These are phyloP conservation scores for Chelmon rostratus DNA, from an alignment of 2,797 vertebrate genomes.

Conservation along the genomic window DNA sequence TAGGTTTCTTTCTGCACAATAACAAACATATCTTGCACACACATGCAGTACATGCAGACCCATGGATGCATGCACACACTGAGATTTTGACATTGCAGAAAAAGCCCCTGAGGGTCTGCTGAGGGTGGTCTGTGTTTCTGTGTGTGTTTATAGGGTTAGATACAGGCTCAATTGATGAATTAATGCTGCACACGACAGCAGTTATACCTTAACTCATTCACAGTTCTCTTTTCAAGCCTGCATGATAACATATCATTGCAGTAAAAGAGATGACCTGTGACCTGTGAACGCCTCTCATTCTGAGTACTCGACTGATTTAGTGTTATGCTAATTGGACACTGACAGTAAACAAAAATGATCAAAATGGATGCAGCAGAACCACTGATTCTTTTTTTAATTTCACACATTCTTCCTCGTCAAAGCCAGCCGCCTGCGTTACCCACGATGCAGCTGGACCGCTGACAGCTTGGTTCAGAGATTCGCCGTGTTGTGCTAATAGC, in stretches of 20 bases:
- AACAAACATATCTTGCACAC: not conserved
- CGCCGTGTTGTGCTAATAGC: not conserved
- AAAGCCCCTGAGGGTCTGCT: not conserved
- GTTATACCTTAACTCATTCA: constrained; percentile 4
- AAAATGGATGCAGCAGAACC: not conserved
- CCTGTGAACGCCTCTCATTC: not conserved
- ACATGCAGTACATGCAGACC: not conserved
- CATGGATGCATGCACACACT: not conserved
- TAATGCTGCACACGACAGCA: not conserved
- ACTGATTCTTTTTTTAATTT: not conserved
- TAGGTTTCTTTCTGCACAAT: not conserved
- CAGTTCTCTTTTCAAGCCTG: not conserved
- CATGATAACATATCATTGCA: not conserved
- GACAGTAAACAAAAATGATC: not conserved
- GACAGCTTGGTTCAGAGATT: not conserved
- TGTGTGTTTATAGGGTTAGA: not conserved
- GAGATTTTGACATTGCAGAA: not conserved
- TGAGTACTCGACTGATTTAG: not conserved
- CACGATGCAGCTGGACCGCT: not conserved
- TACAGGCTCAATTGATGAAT: not conserved
- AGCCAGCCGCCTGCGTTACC: not conserved
- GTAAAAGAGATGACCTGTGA: not conserved
- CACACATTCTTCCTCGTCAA: not conserved
- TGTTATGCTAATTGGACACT: not conserved
- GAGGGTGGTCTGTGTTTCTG: not conserved